Evolutionary conservation across 2,888 invertebrate species (phyloP).

Genomic region (Agriopis aurantiaria): DNA sequence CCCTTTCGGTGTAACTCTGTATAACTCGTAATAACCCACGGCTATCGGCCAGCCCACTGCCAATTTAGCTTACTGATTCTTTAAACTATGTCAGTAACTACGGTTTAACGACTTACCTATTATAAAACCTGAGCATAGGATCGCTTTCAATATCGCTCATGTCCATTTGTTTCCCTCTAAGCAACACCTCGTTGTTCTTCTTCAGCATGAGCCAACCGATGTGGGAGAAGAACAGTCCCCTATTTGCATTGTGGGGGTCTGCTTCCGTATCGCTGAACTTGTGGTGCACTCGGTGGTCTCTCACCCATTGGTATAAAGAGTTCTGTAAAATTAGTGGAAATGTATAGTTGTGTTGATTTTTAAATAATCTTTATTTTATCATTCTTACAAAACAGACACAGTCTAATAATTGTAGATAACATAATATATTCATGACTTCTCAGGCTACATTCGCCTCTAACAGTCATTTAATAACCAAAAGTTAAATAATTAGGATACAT

Average conservation of each 20-base stretch:
- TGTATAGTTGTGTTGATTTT: background rate
- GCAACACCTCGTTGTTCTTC: conserved; percentile 93
- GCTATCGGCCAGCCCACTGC: background rate
- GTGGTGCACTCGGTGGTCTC: conserved; percentile 91
- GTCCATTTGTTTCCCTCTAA: conserved; percentile 91
- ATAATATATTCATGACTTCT: no score
- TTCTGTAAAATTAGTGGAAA: conserved; percentile 60
- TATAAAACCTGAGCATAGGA: conserved; percentile 90
- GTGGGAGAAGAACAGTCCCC: conserved; percentile 96
- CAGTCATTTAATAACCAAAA: no score
- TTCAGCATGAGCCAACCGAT: conserved; percentile 94
- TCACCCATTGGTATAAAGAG: conserved; percentile 86
- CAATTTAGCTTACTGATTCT: no score
- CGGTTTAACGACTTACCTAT: conserved; percentile 80
- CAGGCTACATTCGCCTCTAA: no score
- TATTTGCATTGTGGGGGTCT: conserved; percentile 93
- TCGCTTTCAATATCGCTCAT: conserved; percentile 91
- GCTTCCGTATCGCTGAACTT: conserved; percentile 94
- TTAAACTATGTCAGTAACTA: background rate
- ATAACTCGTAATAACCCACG: no score
- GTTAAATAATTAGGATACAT: no score
- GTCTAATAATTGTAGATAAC: no score
- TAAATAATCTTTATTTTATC: no score
- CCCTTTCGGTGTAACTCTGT: no score
- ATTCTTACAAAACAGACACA: no score